Percentiles rank a stretch among this genome's conserved stretches.
Conservation (phyloP, 2,888 invertebrate genomes). For the Mystacides longicornis region DNA sequence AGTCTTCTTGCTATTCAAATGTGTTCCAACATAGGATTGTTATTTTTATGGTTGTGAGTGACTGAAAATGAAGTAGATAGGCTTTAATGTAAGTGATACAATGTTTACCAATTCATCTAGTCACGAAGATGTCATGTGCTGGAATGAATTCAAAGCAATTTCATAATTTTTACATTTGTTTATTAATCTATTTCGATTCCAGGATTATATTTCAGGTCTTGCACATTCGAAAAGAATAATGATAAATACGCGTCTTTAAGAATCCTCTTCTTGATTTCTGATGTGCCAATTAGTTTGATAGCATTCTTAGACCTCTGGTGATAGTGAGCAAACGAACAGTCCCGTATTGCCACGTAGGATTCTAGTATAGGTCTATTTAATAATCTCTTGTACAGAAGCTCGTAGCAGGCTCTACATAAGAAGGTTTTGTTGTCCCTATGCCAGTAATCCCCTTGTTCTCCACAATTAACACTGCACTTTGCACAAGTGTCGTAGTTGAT, state of each 20-base stretch:
- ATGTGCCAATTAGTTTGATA: conserved; percentile 44
- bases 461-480: conserved; percentile 42
- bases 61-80: no score
- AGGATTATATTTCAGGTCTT: conserved; percentile 9
- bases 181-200: neutral
- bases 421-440: conserved; percentile 37
- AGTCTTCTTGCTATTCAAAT: no score
- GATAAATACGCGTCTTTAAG: conserved; percentile 46
- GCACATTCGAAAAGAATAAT: conserved; percentile 39
- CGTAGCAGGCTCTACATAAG: conserved; percentile 42
- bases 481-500: conserved; percentile 44
- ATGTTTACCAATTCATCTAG: no score
- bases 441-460: conserved; percentile 53
- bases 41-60: no score
- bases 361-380: neutral
- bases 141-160: no score
- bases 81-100: no score
- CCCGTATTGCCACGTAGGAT: conserved; percentile 29
- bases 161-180: no score
- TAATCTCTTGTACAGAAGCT: conserved; percentile 19
- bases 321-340: conserved; percentile 46
- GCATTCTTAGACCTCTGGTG: conserved; percentile 47
- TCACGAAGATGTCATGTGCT: no score
- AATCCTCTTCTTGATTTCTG: conserved; percentile 44
- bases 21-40: no score